Conservation (phyloP, 2,888 invertebrate genomes). For the Nipponacmea schrenckii region DNA sequence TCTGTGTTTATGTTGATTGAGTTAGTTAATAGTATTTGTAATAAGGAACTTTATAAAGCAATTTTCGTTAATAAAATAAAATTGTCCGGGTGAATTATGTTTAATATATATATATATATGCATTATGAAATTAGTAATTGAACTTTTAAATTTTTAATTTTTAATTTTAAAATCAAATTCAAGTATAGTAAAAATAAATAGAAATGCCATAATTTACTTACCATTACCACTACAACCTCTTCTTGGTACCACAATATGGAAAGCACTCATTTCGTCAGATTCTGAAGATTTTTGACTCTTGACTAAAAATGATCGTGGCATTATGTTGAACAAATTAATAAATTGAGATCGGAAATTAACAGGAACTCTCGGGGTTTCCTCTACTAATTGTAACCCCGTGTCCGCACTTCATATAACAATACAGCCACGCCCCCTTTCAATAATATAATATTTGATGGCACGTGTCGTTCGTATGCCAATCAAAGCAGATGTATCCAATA, state of each 20-base stretch:
- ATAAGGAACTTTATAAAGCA: too few species aligned
- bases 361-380: neutral
- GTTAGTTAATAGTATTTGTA: too few species aligned
- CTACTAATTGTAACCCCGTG: neutral
- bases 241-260: neutral
- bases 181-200: too few species aligned
- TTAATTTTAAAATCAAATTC: too few species aligned
- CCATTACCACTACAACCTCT: neutral
- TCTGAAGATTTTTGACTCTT: constrained; percentile 15
- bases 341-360: neutral
- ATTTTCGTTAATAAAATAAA: too few species aligned
- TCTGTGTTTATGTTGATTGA: too few species aligned
- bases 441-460: neutral
- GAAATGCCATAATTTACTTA: neutral
- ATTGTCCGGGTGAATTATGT: too few species aligned
- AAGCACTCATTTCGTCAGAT: neutral
- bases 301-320: constrained; percentile 23
- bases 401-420: neutral
- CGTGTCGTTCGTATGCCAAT: neutral
- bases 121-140: too few species aligned
- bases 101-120: too few species aligned
- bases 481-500: neutral
- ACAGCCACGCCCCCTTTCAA: neutral
- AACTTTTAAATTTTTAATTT: too few species aligned
- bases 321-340: constrained; percentile 1